phyloP scores from a whole-genome alignment of 2,797 vertebrate species.

The Simalia tracyae region DNA sequence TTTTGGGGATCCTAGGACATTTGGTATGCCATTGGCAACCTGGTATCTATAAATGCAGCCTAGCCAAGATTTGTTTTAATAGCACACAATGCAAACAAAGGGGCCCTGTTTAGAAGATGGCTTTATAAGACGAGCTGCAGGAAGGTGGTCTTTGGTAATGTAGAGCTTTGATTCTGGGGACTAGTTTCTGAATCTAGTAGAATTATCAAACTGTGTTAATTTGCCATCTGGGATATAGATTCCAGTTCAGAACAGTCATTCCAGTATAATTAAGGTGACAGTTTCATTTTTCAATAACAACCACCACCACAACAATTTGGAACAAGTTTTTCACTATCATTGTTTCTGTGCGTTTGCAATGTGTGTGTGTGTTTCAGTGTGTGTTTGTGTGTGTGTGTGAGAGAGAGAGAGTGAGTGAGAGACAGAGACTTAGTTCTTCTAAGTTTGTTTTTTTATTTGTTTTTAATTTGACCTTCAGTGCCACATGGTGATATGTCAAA shows the following conservation, averaged over 20 bases:
- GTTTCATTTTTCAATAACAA: neutral
- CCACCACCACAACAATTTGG: neutral
- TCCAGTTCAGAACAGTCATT: neutral
- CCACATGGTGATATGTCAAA: constrained; percentile 56
- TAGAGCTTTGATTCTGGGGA: neutral
- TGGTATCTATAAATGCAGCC: neutral
- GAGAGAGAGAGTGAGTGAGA: neutral
- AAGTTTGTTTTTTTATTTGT: constrained; percentile 16
- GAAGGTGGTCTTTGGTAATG: neutral
- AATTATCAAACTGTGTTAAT: constrained; percentile 6
- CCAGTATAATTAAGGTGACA: neutral
- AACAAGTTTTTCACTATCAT: neutral
- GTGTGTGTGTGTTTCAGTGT: neutral
- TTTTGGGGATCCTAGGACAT: neutral
- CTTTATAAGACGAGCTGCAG: neutral
- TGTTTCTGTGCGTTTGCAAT: neutral
- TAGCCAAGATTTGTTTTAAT: neutral
- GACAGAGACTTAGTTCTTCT: neutral
- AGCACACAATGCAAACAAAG: neutral
- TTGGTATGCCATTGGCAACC: neutral
- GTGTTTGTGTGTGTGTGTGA: neutral
- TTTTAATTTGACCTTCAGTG: constrained; percentile 61
- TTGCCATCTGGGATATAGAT: neutral
- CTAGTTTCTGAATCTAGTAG: neutral
- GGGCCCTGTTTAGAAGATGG: neutral